phyloP scores from a whole-genome alignment of 2,113 vertebrate species.

The Oenanthe melanoleuca region DNA sequence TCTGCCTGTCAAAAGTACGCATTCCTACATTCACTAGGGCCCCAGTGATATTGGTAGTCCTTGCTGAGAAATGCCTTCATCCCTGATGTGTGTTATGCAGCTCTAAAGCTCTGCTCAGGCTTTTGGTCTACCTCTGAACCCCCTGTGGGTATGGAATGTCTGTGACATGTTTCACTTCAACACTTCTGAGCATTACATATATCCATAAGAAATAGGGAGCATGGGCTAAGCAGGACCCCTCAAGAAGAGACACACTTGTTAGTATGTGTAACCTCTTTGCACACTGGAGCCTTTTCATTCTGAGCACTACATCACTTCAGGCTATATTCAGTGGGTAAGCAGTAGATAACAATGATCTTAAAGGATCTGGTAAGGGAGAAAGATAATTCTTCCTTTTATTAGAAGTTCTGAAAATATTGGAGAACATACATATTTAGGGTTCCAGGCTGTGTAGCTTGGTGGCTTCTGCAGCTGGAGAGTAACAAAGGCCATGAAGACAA shows the following conservation, averaged over 20 bases:
- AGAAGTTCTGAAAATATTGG: background rate
- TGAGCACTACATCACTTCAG: background rate
- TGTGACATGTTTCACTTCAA: background rate
- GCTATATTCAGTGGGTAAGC: background rate
- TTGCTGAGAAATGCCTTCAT: background rate
- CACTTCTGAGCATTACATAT: background rate
- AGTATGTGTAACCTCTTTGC: background rate
- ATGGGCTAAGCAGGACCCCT: fast-evolving
- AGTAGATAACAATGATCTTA: background rate
- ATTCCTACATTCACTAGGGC: background rate
- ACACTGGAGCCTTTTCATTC: background rate
- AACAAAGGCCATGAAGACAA: slow-evolving; percentile 80
- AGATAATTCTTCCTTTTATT: background rate
- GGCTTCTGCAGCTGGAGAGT: slow-evolving; percentile 66
- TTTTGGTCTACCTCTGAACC: background rate
- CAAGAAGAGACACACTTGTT: background rate
- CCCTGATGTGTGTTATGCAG: fast-evolving
- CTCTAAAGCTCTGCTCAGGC: background rate
- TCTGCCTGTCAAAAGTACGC: background rate
- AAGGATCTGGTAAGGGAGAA: background rate
- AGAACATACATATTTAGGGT: slow-evolving; percentile 81
- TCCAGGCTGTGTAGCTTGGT: slow-evolving; percentile 81
- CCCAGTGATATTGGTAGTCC: background rate
- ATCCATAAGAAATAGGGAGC: fast-evolving
- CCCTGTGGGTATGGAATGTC: background rate